Base-by-base conservation (phyloP, 2,113 vertebrate species). In the Catharus fuscescens region DNA sequence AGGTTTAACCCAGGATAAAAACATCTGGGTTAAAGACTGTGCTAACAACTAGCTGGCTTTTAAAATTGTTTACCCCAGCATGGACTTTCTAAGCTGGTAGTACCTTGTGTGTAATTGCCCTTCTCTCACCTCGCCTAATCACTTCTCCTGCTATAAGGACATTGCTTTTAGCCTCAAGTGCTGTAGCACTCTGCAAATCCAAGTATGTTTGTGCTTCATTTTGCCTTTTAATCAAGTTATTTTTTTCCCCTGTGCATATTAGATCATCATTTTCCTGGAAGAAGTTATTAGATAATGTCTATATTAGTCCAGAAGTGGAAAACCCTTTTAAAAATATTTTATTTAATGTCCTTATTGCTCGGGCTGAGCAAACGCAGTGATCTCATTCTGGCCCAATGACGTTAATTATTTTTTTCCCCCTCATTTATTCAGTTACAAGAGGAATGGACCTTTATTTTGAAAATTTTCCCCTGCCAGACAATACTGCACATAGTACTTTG, bases 221-320 rank as follows among this genome's bases (percentile, higher is more conserved):
- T 56, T 52, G 53, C 92, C 44, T 69, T 71, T 94, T 62, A 77
- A 90, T 93, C 79, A 54, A 44, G 53, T 85, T 82, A 32, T 86
- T 81, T 82, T 85, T 83, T 53, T 44, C 59, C 69, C 83, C 42
- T 14, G 47, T 36, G 71, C 77, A 9, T 34, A 73, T 96, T 90
- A 96, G 93, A 70, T 97, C 93, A 95, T 85, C 11, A 3, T 70
- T 97, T 96, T 95, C 92, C 93, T 97, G 94, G 96, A 95, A 97
- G 91, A 94, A 91, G 60, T 90, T 66, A 92, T 96, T 95, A 95
- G 86, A 93, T 93, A 90, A 96, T 94, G 92, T 94, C 92, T 97
- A 14, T 89, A 83, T 92, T 86, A 91, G 90, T 80, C 80, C 86
- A 86, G 77, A 91, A 96, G 92, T 94, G 95, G 93, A 95, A 96